A percentile compares a stretch with the other conserved stretches of the same genome.
phyloP scores from a whole-genome alignment of 2,888 invertebrate species.

The Pediacus dermestoides region DNA sequence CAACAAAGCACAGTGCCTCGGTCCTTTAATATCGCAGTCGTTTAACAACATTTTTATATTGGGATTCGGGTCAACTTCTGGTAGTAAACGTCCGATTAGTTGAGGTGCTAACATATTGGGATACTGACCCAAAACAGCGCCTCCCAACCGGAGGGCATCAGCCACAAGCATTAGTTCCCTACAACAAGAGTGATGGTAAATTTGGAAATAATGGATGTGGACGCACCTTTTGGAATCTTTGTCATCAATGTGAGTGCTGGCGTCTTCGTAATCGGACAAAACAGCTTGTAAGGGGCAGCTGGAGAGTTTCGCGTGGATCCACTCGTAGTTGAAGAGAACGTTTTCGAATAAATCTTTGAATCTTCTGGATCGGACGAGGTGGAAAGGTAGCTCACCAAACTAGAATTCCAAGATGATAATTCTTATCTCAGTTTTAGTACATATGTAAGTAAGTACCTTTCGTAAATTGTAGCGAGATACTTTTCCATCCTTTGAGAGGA shows the following conservation, averaged over 20 bases:
- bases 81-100: constrained; percentile 84
- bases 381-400: constrained; percentile 95
- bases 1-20: constrained; percentile 82
- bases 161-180: constrained; percentile 90
- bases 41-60: constrained; percentile 83
- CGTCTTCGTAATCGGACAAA: constrained; percentile 93
- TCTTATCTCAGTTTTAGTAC: too few relatives aligned
- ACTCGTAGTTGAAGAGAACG: constrained; percentile 95
- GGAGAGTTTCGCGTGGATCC: constrained; percentile 93
- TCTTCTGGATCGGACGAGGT: constrained; percentile 85
- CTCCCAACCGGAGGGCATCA: constrained; percentile 88
- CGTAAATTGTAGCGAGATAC: constrained; percentile 88
- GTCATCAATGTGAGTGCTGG: constrained; percentile 74
- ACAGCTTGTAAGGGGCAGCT: constrained; percentile 95
- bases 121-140: constrained; percentile 86
- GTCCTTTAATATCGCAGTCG: constrained; percentile 88
- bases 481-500: constrained; percentile 84
- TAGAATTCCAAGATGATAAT: constrained; percentile 43
- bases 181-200: constrained; percentile 33
- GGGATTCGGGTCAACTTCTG: constrained; percentile 79
- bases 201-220: constrained; percentile 2
- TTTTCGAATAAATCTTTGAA: constrained; percentile 86
- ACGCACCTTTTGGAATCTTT: constrained; percentile 73
- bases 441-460: constrained; percentile 61
- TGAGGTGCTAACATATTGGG: constrained; percentile 97